A percentile compares a stretch with the other conserved stretches of the same genome.
Evolutionary conservation across 2,113 vertebrate species (phyloP).

Genomic region (Eurypyga helias): DNA sequence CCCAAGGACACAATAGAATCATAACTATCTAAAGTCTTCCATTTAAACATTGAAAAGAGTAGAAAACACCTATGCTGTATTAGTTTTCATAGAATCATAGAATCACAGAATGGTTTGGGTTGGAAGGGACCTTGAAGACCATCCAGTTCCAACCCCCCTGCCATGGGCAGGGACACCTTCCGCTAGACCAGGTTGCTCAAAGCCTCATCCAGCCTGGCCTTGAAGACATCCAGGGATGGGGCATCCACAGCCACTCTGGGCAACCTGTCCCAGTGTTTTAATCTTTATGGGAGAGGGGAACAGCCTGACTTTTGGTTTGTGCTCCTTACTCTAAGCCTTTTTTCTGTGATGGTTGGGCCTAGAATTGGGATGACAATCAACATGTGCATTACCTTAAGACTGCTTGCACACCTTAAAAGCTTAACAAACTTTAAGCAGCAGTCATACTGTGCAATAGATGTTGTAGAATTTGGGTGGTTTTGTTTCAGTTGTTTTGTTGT

Average conservation of each 20-base stretch:
- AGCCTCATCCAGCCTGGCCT: too few species aligned
- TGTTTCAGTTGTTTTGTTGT: too few species aligned
- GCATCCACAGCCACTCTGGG: too few species aligned
- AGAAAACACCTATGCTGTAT: background rate
- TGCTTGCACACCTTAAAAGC: background rate
- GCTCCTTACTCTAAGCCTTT: background rate
- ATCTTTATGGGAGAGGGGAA: background rate
- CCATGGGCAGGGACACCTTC: too few species aligned
- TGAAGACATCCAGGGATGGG: too few species aligned
- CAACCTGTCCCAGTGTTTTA: too few species aligned
- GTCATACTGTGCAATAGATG: background rate
- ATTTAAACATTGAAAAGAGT: background rate
- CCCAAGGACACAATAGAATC: background rate
- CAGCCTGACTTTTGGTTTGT: background rate
- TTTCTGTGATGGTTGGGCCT: background rate
- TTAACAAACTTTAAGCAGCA: background rate
- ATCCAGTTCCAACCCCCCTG: too few species aligned
- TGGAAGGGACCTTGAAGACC: too few species aligned
- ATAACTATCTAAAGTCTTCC: background rate
- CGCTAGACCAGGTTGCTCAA: too few species aligned
- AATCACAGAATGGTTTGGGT: too few species aligned
- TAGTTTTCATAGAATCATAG: too few species aligned
- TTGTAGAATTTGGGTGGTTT: background rate
- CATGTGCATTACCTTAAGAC: background rate
- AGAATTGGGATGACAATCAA: background rate